Evolutionary conservation across 2,113 vertebrate species (phyloP).

Genomic region (Dendropsophus ebraccatus): DNA sequence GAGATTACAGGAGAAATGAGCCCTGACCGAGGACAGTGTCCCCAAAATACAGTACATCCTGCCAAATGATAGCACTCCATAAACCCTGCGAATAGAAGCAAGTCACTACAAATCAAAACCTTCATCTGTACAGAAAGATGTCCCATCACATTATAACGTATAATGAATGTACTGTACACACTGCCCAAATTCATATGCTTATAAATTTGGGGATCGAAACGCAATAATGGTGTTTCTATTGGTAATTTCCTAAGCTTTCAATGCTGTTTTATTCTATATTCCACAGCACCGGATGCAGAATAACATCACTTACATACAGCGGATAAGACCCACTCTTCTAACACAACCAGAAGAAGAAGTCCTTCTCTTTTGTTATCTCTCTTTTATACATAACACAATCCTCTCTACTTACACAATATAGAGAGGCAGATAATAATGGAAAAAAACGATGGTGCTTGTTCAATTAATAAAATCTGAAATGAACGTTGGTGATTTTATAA

Average conservation of each 20-base stretch:
- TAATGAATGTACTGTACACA: neutral
- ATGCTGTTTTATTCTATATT: no score
- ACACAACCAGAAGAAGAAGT: no score
- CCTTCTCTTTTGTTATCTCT: no score
- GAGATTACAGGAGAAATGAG: conserved; percentile 17
- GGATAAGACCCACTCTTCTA: no score
- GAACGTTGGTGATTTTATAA: neutral
- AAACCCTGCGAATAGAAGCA: neutral
- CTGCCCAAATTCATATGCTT: neutral
- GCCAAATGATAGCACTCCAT: neutral
- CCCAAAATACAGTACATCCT: conserved; percentile 34
- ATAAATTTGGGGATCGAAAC: no score
- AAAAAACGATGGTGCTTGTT: neutral
- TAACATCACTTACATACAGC: no score
- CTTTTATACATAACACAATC: no score
- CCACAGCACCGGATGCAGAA: no score
- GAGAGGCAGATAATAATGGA: neutral
- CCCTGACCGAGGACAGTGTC: neutral
- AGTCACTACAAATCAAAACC: neutral
- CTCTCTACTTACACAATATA: neutral
- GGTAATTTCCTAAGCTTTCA: no score
- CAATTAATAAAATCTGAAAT: neutral
- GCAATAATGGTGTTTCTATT: no score
- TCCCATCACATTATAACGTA: neutral
- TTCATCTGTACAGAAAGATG: neutral